Evolutionary conservation across 2,888 invertebrate species (phyloP), one percentile per base, ranked within the genome.

Genomic region (Bhutanitis thaidina): DNA sequence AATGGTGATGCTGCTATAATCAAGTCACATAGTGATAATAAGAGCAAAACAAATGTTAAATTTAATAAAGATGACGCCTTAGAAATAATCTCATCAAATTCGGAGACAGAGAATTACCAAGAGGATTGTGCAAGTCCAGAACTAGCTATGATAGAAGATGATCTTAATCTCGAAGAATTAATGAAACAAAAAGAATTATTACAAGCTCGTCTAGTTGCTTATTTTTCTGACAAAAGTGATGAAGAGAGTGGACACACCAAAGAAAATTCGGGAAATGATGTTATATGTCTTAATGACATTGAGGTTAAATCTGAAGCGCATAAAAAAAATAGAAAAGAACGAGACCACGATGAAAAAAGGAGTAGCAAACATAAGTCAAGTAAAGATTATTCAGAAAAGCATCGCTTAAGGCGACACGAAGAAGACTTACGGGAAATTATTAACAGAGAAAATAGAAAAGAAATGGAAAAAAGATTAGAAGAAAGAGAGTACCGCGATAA

Each of bases 121-220:
- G 91, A 90, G 44, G 93, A 94, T 69, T 92, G 92, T 61, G 93
- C 91, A 12, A 94, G 93, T 69, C 93, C 94, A 27, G 94, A 94
- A 60, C 91, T 95, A 51, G 91, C 92, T 7, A 91, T 94, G 51
- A 94, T 95, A 51, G 96, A 96, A 73, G 96, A 96, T 59, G 96
- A 96, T 65, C 92, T 96, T 62, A 96, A 97, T 73, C 80, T 97
- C 25, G 97, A 97, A 69, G 97, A 97, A 60, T 83, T 97, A 51
- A 97, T 97, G 96, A 94, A 93, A 66, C 96, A 97, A 74, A 97
- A 97, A 82, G 96, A 95, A 67, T 65, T 93, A 37, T 83, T 96
- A 38, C 96, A 96, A 81, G 95, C 95, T 34, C 91, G 94, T 30
- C 83, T 95, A 40, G 93, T 93, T 39, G 95, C 95, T 54, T 95